These are phyloP conservation scores for Scaptomyza reducta DNA, from an alignment of 2,888 invertebrate genomes.

Conservation along the genomic window DNA sequence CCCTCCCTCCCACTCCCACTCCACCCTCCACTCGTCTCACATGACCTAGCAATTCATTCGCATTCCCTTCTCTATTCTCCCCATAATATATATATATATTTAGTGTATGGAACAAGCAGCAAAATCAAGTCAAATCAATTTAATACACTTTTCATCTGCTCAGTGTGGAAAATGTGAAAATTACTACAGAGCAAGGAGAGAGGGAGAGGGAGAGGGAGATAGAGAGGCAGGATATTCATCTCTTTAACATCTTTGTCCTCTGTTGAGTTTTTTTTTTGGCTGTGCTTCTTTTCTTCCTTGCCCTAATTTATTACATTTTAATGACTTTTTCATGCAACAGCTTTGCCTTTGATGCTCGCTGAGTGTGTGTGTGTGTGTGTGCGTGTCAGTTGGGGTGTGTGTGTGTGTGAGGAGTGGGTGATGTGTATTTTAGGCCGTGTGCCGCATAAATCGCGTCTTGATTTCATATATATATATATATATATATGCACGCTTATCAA, in stretches of 20 bases:
- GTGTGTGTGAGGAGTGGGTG: not conserved
- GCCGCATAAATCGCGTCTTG: slow-evolving; percentile 65
- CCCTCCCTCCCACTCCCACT: too few species aligned
- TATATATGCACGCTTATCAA: slow-evolving; percentile 55
- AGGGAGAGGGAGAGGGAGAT: not conserved
- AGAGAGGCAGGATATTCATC: not conserved
- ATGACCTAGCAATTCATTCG: slow-evolving; percentile 5
- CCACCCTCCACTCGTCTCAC: not conserved
- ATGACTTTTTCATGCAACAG: slow-evolving; percentile 72
- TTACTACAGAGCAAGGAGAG: slow-evolving; percentile 8
- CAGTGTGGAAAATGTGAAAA: slow-evolving; percentile 42
- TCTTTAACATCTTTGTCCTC: slow-evolving; percentile 7
- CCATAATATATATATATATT: slow-evolving; percentile 6
- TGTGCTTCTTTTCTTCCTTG: slow-evolving; percentile 36
- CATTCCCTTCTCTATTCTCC: not conserved
- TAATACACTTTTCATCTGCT: slow-evolving; percentile 71
- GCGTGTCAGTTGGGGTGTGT: not conserved
- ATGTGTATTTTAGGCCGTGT: slow-evolving; percentile 12
- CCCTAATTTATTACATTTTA: slow-evolving; percentile 77
- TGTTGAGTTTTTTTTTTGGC: slow-evolving; percentile 5
- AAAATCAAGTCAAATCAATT: slow-evolving; percentile 77
- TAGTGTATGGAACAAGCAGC: slow-evolving; percentile 64
- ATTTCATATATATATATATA: slow-evolving; percentile 70
- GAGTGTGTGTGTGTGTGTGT: not conserved
- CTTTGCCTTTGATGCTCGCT: slow-evolving; percentile 46